These are phyloP conservation scores for Drosophila seclusa DNA, from an alignment of 2,888 invertebrate genomes.

Conservation along the genomic window DNA sequence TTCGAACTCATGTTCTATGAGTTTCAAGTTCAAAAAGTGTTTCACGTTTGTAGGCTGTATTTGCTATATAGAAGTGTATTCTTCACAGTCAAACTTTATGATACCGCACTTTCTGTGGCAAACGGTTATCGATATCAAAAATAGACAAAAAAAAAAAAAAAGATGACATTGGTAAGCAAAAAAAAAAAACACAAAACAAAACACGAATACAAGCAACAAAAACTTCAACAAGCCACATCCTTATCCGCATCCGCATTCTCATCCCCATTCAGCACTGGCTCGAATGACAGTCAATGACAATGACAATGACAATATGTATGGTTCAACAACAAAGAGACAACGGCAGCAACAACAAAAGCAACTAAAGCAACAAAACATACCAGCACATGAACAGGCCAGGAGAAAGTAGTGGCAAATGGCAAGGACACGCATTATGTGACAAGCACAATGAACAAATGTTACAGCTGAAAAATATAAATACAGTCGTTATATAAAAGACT, in stretches of 20 bases:
- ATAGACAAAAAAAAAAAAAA: slow-evolving; percentile 32
- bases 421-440: slow-evolving; percentile 62
- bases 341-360: not conserved
- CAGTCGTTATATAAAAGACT: slow-evolving; percentile 33
- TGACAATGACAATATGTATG: slow-evolving; percentile 56
- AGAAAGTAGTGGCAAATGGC: slow-evolving; percentile 46
- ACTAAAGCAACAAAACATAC: slow-evolving; percentile 9
- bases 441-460: slow-evolving; percentile 40
- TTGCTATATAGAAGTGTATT: not conserved
- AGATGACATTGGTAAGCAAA: slow-evolving; percentile 23
- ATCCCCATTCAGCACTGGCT: slow-evolving; percentile 29
- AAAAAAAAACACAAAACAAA: not conserved
- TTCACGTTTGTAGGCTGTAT: not conserved
- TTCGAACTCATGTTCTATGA: not conserved
- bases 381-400: slow-evolving; percentile 1
- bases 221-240: slow-evolving; percentile 49
- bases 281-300: slow-evolving; percentile 55
- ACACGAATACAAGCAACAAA: slow-evolving; percentile 21
- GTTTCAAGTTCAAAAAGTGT: not conserved
- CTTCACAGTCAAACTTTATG: not conserved
- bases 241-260: slow-evolving; percentile 35
- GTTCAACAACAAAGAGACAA: slow-evolving; percentile 35
- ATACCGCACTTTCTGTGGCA: not conserved
- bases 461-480: slow-evolving; percentile 37
- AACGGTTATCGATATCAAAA: slow-evolving; percentile 32